Evolutionary conservation across 2,888 invertebrate genomes (phyloP).

Genomic region (Plebejus anna): DNA sequence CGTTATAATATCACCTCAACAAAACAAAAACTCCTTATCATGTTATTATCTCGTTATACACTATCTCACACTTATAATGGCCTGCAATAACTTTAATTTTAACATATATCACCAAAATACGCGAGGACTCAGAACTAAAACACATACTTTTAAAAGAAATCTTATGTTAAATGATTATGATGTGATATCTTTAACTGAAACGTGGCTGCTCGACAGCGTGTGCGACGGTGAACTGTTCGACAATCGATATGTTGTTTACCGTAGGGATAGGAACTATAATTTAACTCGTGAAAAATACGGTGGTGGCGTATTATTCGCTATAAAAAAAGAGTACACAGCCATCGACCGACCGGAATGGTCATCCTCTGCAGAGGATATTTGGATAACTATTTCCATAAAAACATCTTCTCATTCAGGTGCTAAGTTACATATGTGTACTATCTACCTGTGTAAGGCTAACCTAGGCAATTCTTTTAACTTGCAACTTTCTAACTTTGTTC

Average conservation of each 20-base stretch:
- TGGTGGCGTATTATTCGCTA: slow-evolving; percentile 31
- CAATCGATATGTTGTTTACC: slow-evolving; percentile 33
- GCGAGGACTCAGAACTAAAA: slow-evolving; percentile 34
- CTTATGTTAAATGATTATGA: slow-evolving; percentile 30
- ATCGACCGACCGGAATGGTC: slow-evolving; percentile 25
- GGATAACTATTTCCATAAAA: slow-evolving; percentile 13
- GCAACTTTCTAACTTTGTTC: slow-evolving; percentile 30
- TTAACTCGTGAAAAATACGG: slow-evolving; percentile 29
- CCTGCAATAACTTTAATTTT: not conserved
- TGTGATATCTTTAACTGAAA: slow-evolving; percentile 33
- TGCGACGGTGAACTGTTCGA: slow-evolving; percentile 32
- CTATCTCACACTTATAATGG: not conserved
- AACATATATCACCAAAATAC: slow-evolving; percentile 31
- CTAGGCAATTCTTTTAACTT: slow-evolving; percentile 26
- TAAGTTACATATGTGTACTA: slow-evolving; percentile 23
- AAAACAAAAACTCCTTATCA: no score
- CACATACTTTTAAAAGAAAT: slow-evolving; percentile 33
- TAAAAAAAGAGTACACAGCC: slow-evolving; percentile 3
- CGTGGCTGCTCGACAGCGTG: slow-evolving; percentile 34
- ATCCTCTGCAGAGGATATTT: slow-evolving; percentile 31
- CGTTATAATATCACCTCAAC: no score
- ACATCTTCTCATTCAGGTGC: no score
- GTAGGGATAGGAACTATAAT: slow-evolving; percentile 33
- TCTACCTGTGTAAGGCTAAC: slow-evolving; percentile 30
- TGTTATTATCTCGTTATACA: no score